Evolutionary conservation across 2,888 invertebrate genomes (phyloP).

Genomic region (Heteromurus nitidus): DNA sequence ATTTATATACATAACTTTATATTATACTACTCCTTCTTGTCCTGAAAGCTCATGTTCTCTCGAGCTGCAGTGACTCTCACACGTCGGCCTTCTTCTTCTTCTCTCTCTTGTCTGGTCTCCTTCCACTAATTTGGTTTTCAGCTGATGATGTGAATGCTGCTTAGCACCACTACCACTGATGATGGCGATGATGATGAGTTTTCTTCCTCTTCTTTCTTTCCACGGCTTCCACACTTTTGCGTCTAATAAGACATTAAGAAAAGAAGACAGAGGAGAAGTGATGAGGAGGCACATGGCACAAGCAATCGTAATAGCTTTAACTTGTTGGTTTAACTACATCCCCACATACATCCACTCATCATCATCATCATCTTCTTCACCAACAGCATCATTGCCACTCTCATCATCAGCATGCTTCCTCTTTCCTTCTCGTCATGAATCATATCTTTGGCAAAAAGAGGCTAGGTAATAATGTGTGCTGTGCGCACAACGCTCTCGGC

Average conservation of each 20-base stretch:
- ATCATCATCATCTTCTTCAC: slow-evolving; percentile 24
- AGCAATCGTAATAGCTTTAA: background rate
- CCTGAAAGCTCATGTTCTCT: background rate
- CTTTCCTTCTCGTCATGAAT: slow-evolving; percentile 32
- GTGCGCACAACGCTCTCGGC: no score
- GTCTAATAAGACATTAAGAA: slow-evolving; percentile 41
- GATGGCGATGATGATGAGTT: slow-evolving; percentile 31
- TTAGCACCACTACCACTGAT: slow-evolving; percentile 15
- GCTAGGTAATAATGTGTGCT: background rate
- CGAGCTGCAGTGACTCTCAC: background rate
- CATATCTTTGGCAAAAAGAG: slow-evolving; percentile 6
- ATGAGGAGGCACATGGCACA: slow-evolving; percentile 14
- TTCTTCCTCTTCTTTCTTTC: slow-evolving; percentile 29
- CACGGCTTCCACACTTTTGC: slow-evolving; percentile 6
- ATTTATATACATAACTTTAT: background rate
- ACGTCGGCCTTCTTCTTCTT: background rate
- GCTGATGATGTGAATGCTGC: slow-evolving; percentile 25
- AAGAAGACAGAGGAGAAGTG: slow-evolving; percentile 21
- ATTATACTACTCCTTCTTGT: background rate
- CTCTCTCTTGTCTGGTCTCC: slow-evolving; percentile 14
- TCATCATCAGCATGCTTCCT: slow-evolving; percentile 33
- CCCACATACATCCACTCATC: background rate
- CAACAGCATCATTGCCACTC: slow-evolving; percentile 30
- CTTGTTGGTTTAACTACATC: background rate
- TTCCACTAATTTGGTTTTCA: slow-evolving; percentile 37